Base-by-base conservation (phyloP, 2,888 invertebrate species). In the Pharmacophagus antenor region DNA sequence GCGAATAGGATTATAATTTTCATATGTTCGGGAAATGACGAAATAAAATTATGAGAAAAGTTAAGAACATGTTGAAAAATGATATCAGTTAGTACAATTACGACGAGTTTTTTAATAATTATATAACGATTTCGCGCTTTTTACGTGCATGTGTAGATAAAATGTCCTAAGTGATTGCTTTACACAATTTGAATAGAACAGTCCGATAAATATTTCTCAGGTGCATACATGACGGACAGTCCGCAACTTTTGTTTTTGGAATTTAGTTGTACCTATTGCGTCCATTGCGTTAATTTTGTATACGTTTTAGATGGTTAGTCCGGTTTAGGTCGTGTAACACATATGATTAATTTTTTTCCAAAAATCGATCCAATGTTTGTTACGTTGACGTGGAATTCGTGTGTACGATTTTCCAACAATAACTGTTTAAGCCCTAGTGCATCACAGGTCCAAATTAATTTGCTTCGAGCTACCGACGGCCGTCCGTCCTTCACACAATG, bases 391-490 rank as follows among this genome's bases (percentile, higher is more conserved):
- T 18, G 41, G 5, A 44, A 18, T 18, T 18, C 10, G 15, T 2
- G 18, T 44, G 17, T 44, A 44, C 18, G 10, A 20, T 44, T 44
- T 53, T 17, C 8, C 42, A 42, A 3, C 41, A 53, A 27, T 15
- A 25, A 27, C 10, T 44, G 55, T 47, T 31, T 54, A 52, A 23
- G 22, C 2, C 42, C 41, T 53, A 44, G 8, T 37, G 20, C 25
- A 54, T 46, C 54, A 54, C 44, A 54, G 54, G 47, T 55, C 47
- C 20, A 55, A 31, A 18, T 21, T n/a, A 27, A 46, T 55, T 37
- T 20, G 59, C 59, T 55, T 60, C 48, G 44, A 55, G 54, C 44
- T 60, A 60, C 46, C 25, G 47, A 59, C 31, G 42, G 22, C 31
- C 22, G 1, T 27, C 18, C 50, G 21, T 31, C 44, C 3, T 51